Percentiles rank a stretch among this genome's conserved stretches.
These are phyloP conservation scores for Quadroppia sp. DNA, from an alignment of 2,888 invertebrate species.

Conservation along the genomic window DNA sequence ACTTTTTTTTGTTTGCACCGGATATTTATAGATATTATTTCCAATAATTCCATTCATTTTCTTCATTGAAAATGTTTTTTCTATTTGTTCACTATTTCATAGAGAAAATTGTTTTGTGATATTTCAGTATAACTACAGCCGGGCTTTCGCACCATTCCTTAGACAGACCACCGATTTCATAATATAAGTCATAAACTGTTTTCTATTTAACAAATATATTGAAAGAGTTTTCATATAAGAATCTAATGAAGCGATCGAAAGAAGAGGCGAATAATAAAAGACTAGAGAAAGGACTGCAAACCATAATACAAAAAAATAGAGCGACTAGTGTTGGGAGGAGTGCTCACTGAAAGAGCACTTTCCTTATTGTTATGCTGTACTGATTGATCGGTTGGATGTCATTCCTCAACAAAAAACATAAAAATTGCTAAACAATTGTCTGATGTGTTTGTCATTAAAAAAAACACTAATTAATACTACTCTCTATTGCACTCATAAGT, in stretches of 20 bases:
- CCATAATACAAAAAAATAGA: constrained; percentile 1
- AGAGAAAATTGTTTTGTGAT: no score
- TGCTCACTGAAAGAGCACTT: neutral
- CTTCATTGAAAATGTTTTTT: no score
- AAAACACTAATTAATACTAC: neutral
- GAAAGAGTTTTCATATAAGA: constrained; percentile 2
- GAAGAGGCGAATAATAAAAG: constrained; percentile 7
- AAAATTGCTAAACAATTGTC: neutral
- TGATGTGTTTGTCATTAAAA: neutral
- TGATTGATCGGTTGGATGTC: neutral
- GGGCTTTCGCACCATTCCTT: no score
- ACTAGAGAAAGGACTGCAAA: constrained; percentile 19
- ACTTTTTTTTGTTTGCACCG: no score
- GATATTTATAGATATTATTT: no score
- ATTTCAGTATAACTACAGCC: no score
- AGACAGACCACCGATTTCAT: no score
- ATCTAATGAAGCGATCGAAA: constrained; percentile 11
- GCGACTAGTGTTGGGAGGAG: neutral
- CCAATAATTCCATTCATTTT: no score
- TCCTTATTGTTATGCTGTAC: neutral
- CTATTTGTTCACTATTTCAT: no score
- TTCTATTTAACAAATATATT: constrained; percentile 6
- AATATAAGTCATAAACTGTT: no score
- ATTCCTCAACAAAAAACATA: neutral
- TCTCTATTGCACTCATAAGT: constrained; percentile 26